These are phyloP conservation scores for Ictidomys tridecemlineatus DNA, from an alignment of 2,113 vertebrate species.

Conservation along the genomic window DNA sequence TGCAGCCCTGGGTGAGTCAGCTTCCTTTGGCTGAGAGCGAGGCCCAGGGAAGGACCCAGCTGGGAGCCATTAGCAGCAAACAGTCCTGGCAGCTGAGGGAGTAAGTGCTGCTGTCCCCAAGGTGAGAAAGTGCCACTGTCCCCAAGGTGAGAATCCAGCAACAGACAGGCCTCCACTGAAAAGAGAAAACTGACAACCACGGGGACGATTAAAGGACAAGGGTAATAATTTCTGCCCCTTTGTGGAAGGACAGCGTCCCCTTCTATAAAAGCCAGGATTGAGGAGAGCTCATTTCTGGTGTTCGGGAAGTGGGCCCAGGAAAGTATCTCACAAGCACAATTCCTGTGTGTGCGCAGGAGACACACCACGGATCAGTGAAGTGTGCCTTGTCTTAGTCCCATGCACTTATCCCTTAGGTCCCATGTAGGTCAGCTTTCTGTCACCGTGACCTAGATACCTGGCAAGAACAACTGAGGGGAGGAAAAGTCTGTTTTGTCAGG, in stretches of 20 bases:
- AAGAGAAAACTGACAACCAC: not conserved
- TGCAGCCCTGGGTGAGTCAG: not conserved
- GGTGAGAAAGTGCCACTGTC: not conserved
- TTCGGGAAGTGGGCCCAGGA: not conserved
- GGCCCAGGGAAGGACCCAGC: conserved; percentile 47
- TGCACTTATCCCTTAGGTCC: not conserved
- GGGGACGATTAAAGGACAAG: not conserved
- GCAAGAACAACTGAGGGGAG: too few species aligned
- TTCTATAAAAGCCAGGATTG: not conserved
- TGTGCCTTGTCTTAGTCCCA: not conserved
- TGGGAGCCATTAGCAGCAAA: conserved; percentile 8
- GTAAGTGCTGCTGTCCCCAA: not conserved
- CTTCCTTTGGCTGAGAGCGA: not conserved
- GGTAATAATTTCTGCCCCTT: not conserved
- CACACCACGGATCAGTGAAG: fast-evolving
- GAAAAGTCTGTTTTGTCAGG: too few species aligned
- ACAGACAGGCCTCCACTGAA: not conserved
- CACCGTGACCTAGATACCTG: too few species aligned
- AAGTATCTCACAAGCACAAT: not conserved
- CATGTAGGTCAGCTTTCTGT: too few species aligned
- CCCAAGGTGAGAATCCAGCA: not conserved
- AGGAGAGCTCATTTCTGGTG: not conserved
- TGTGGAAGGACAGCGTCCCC: not conserved
- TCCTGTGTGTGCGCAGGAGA: not conserved
- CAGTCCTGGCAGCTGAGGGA: not conserved